phyloP scores from a whole-genome alignment of 2,113 vertebrate species.

The Oryzias celebensis region DNA sequence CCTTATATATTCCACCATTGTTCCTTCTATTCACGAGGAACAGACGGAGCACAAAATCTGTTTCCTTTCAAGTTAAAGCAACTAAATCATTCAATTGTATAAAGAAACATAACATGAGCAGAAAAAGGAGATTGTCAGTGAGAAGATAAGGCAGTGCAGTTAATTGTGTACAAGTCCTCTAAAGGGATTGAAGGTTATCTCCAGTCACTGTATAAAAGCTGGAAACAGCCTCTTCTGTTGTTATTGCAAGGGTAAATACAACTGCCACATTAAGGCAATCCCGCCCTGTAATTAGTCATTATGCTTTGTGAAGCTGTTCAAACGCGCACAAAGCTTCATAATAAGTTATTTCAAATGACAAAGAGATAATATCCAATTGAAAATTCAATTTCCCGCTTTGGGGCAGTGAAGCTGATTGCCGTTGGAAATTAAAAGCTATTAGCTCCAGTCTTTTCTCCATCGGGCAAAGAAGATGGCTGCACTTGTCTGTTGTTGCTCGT shows the following conservation, averaged over 20 bases:
- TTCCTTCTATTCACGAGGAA: slow-evolving; percentile 25
- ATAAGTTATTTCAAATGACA: slow-evolving; percentile 26
- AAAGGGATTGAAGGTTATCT: slow-evolving; percentile 62
- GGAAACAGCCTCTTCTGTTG: slow-evolving; percentile 29
- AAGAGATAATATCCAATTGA: slow-evolving; percentile 22
- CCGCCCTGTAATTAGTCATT: slow-evolving; percentile 37
- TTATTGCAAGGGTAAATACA: slow-evolving; percentile 30
- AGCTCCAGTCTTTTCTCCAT: background rate
- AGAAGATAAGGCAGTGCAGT: slow-evolving; percentile 46
- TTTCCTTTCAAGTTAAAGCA: slow-evolving; percentile 60
- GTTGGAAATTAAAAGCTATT: slow-evolving; percentile 7
- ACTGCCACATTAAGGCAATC: slow-evolving; percentile 39
- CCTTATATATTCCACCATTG: slow-evolving; percentile 39
- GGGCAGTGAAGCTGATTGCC: slow-evolving; percentile 1
- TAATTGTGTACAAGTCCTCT: slow-evolving; percentile 59
- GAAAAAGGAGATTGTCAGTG: slow-evolving; percentile 12
- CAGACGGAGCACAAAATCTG: slow-evolving; percentile 29
- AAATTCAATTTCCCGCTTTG: slow-evolving; percentile 17
- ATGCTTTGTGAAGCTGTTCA: slow-evolving; percentile 26
- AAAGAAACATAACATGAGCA: slow-evolving; percentile 32
- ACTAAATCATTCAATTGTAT: slow-evolving; percentile 61
- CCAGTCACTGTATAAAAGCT: slow-evolving; percentile 38
- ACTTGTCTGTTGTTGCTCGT: slow-evolving; percentile 3
- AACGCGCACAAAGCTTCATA: slow-evolving; percentile 11
- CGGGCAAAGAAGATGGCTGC: background rate